These are phyloP conservation scores for Gymnoscopelus microlampas DNA, from an alignment of 2,797 vertebrate genomes.

Conservation along the genomic window DNA sequence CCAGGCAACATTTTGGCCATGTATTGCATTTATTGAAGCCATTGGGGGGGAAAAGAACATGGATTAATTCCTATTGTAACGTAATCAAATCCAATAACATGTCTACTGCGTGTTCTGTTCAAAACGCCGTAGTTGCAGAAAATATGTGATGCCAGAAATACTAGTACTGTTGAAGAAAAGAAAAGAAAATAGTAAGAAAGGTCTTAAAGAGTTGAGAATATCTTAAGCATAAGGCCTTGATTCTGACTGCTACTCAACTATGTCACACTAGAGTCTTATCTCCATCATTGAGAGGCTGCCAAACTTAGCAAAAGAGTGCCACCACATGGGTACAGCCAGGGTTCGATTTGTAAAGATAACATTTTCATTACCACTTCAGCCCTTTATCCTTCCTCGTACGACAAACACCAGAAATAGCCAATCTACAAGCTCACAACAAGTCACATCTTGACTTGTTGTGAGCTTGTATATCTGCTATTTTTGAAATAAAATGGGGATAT, in stretches of 20 bases:
- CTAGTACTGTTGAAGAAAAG: constrained; percentile 41
- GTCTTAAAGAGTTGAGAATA: constrained; percentile 41
- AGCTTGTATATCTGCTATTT: no score
- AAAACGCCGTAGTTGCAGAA: constrained; percentile 40
- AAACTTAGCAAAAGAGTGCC: constrained; percentile 27
- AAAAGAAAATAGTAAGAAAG: constrained; percentile 58
- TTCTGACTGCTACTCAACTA: constrained; percentile 64
- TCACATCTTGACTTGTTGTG: no score
- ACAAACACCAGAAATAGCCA: no score
- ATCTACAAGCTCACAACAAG: no score
- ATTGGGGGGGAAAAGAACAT: constrained; percentile 60
- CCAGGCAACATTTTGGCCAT: constrained; percentile 44
- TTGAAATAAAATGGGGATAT: no score
- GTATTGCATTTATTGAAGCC: constrained; percentile 79
- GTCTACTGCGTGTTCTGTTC: constrained; percentile 31
- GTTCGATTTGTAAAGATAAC: no score
- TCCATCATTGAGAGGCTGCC: constrained; percentile 17
- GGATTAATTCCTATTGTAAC: constrained; percentile 53
- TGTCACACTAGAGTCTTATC: constrained; percentile 66
- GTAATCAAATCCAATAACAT: constrained; percentile 41
- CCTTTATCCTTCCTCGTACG: no score
- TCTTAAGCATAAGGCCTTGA: constrained; percentile 76
- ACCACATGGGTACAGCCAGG: constrained; percentile 4
- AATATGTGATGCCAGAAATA: constrained; percentile 36
- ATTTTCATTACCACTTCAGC: no score